Evolutionary conservation across 2,113 vertebrate genomes (phyloP).

Genomic region (Campylorhamphus procurvoides): DNA sequence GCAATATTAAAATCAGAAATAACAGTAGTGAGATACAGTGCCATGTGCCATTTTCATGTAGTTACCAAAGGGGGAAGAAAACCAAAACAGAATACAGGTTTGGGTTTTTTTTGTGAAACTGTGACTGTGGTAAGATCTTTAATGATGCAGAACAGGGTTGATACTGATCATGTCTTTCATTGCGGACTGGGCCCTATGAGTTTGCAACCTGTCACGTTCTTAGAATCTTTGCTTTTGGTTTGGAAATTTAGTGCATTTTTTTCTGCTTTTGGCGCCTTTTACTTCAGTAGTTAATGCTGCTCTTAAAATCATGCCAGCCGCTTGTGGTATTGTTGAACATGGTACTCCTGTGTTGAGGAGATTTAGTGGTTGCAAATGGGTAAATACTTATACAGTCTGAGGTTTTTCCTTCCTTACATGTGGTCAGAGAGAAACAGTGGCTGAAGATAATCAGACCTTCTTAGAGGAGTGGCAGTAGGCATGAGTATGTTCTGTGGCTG

Average conservation of each 20-base stretch:
- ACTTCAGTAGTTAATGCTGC: not conserved
- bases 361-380: not conserved
- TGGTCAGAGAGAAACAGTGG: not conserved
- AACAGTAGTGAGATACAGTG: constrained; percentile 37
- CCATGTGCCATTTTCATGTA: constrained; percentile 14
- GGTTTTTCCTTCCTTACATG: not conserved
- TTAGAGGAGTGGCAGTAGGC: not conserved
- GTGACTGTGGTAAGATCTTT: not conserved
- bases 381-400: not conserved
- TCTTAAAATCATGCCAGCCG: not conserved
- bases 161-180: not conserved
- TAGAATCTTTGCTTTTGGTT: not conserved
- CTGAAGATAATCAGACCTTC: not conserved
- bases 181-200: not conserved
- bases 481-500: not conserved
- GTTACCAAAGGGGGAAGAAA: not conserved
- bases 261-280: not conserved
- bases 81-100: not conserved
- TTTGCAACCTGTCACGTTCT: not conserved
- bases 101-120: not conserved
- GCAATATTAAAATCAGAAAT: constrained; percentile 52
- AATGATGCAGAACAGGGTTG: not conserved
- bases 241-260: not conserved
- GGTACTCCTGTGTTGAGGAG: not conserved
- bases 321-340: not conserved